These are phyloP conservation scores for Epistrophe grossulariae DNA, from an alignment of 2,888 invertebrate species.

Conservation along the genomic window DNA sequence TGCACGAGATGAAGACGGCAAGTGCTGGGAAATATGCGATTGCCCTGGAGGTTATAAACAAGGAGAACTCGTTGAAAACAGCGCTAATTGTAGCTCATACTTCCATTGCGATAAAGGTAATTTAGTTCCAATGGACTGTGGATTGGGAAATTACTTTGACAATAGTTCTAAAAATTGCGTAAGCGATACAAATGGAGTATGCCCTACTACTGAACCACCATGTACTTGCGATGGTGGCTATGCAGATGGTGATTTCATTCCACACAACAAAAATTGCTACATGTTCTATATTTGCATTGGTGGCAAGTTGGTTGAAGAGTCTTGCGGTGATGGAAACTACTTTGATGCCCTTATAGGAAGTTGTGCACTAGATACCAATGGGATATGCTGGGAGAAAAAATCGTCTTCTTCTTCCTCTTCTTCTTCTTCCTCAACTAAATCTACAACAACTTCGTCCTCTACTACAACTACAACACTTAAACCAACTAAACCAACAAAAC, in stretches of 20 bases:
- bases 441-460: too few species aligned
- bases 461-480: too few species aligned
- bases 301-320: slow-evolving; percentile 75
- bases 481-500: too few species aligned
- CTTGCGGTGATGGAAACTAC: slow-evolving; percentile 78
- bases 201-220: slow-evolving; percentile 16
- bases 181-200: background rate
- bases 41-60: slow-evolving; percentile 26
- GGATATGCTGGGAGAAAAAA: slow-evolving; percentile 8
- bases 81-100: slow-evolving; percentile 77
- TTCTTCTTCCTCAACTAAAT: too few species aligned
- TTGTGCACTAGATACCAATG: slow-evolving; percentile 77
- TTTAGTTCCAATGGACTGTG: slow-evolving; percentile 75
- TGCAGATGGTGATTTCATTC: slow-evolving; percentile 76
- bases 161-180: background rate
- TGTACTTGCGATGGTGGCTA: slow-evolving; percentile 78
- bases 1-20: slow-evolving; percentile 39
- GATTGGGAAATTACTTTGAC: slow-evolving; percentile 77
- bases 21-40: slow-evolving; percentile 19
- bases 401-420: background rate
- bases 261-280: slow-evolving; percentile 78
- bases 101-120: slow-evolving; percentile 58
- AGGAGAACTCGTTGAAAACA: slow-evolving; percentile 39
- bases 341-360: slow-evolving; percentile 72
- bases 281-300: slow-evolving; percentile 78